Conservation (phyloP, 2,113 vertebrate genomes). For the Mustela lutreola region DNA sequence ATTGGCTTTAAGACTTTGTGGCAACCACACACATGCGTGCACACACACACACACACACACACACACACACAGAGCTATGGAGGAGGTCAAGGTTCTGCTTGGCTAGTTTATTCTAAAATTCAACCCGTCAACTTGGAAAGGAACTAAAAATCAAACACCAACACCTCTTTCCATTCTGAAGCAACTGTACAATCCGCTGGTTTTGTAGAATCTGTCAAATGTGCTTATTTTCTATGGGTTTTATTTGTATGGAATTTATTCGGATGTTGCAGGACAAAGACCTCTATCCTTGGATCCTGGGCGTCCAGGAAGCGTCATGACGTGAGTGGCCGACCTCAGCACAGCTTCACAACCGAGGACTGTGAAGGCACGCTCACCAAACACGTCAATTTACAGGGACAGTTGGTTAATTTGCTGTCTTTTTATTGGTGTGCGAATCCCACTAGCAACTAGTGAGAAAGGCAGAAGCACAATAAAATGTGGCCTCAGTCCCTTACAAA, state of each 20-base stretch:
- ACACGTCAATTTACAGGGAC: fast-evolving
- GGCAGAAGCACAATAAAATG: fast-evolving
- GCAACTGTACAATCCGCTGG: neutral
- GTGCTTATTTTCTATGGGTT: neutral
- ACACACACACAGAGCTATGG: fast-evolving
- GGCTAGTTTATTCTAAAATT: neutral
- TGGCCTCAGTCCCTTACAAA: neutral
- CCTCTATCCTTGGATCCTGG: neutral
- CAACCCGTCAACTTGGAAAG: neutral
- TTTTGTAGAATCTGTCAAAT: neutral
- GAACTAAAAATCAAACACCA: neutral
- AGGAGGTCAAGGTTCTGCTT: neutral
- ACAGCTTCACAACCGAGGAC: neutral
- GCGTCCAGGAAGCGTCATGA: too few species aligned
- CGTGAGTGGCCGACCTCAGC: neutral
- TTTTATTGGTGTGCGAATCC: neutral
- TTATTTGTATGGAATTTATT: neutral
- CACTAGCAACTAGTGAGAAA: fast-evolving
- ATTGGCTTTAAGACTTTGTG: neutral
- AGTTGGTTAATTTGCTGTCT: fast-evolving
- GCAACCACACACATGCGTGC: neutral
- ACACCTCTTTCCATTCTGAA: neutral
- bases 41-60: neutral
- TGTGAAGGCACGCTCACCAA: neutral
- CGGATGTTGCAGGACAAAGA: neutral